Conservation (phyloP, 2,797 vertebrate species). For the Jordanella pulchra region DNA sequence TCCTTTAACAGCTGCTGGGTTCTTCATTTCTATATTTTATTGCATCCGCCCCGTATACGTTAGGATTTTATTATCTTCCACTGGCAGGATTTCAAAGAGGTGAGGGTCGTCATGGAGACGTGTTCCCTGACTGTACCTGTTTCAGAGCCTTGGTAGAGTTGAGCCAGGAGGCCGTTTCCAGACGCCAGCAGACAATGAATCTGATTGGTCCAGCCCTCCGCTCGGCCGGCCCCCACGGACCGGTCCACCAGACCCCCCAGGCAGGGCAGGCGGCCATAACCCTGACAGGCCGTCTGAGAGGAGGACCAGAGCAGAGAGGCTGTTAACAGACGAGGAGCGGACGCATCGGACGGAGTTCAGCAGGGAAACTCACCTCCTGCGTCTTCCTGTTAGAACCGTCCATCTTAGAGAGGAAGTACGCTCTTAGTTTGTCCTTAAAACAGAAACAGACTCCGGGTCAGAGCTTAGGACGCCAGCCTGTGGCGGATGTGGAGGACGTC, state of each 20-base stretch:
- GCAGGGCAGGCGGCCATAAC: constrained; percentile 85
- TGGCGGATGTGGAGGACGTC: not conserved
- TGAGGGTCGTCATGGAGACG: too few relatives aligned
- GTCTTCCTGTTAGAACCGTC: constrained; percentile 83
- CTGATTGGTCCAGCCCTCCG: constrained; percentile 89
- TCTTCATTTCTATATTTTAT: too few relatives aligned
- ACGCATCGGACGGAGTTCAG: not conserved
- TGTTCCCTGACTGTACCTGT: constrained; percentile 66
- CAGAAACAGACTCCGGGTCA: not conserved
- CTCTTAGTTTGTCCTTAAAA: constrained; percentile 87
- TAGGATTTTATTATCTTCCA: too few relatives aligned
- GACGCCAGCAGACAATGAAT: constrained; percentile 86
- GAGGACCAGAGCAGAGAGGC: not conserved
- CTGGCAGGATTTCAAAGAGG: too few relatives aligned
- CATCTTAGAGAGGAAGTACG: constrained; percentile 87
- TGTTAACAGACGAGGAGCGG: not conserved
- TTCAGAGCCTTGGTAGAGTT: constrained; percentile 85
- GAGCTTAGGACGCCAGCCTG: too few relatives aligned
- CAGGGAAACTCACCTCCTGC: constrained; percentile 81
- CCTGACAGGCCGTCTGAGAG: constrained; percentile 85
- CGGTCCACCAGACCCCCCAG: constrained; percentile 86
- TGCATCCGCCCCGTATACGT: too few relatives aligned
- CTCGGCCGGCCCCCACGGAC: constrained; percentile 76
- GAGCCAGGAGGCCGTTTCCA: constrained; percentile 81
- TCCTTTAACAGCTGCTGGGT: too few relatives aligned